Evolutionary conservation across 2,888 invertebrate genomes (phyloP), one percentile per base, ranked within the genome.

Genomic region (Teleogryllus oceanicus): DNA sequence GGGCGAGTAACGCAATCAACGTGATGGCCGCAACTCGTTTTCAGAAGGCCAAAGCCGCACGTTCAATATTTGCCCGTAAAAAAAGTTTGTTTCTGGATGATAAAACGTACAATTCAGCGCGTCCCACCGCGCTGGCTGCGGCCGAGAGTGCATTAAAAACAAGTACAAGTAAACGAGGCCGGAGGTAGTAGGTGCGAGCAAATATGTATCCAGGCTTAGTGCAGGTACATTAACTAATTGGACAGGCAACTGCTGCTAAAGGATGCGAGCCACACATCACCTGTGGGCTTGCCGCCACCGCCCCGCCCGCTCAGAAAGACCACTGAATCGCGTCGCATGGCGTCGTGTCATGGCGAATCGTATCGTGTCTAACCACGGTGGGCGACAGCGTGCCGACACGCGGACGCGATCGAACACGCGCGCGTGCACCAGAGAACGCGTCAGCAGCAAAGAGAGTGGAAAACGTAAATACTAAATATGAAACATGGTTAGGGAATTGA

Each of bases 1-100:
- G n/a, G 62, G n/a, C 62, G n/a, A n/a, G 62, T 62, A 62, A 62
- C 62, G 62, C n/a, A 62, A 62, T 62, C 62, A 62, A 62, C 62
- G 8, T 62, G 62, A 62, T 62, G 62, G 62, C 62, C 62, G 8
- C 62, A 62, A 62, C 62, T 18, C 62, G 37, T 37, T 62, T 62
- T 62, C 62, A 62, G 62, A 62, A 62, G 16, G 13, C 62, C 13
- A 13, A 62, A 13, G 62, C 62, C 62, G 62, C 62, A 62, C 62
- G n/a, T 62, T 62, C 62, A 62, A 62, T 62, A 62, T 62, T 62
- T 62, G n/a, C 12, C 13, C n/a, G 62, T 11, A 62, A 62, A 62
- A 51, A 62, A 62, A 62, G 62, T 62, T 62, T 62, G 62, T n/a
- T 62, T 13, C n/a, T 16, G 62, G 62, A 62, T 62, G 62, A 62